phyloP scores from a whole-genome alignment of 2,888 invertebrate species.

The Leptopilina drosophilae region DNA sequence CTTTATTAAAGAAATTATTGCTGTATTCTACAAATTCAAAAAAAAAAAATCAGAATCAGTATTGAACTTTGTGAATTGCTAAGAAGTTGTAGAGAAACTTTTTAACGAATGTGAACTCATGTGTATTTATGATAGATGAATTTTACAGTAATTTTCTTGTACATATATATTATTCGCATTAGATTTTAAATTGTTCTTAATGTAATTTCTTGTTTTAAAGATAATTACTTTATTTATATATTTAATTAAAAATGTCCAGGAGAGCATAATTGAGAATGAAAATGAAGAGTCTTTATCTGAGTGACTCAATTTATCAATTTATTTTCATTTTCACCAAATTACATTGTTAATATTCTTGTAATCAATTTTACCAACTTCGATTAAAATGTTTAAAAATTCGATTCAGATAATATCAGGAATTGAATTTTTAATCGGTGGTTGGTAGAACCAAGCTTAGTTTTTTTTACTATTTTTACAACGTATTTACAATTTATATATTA shows the following conservation, averaged over 20 bases:
- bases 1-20: constrained; percentile 7
- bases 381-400: too few relatives aligned
- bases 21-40: not conserved
- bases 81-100: not conserved
- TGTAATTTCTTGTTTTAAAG: not conserved
- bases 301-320: too few relatives aligned
- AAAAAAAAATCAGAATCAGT: constrained; percentile 17
- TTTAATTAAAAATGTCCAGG: not conserved
- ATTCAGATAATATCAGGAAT: too few relatives aligned
- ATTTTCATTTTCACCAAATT: too few relatives aligned
- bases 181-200: constrained; percentile 3
- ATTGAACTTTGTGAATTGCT: constrained; percentile 28
- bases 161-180: constrained; percentile 18
- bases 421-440: too few relatives aligned
- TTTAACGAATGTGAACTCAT: constrained; percentile 21
- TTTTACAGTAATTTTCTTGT: constrained; percentile 24
- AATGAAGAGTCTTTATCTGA: not conserved
- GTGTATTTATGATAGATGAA: not conserved
- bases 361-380: too few relatives aligned
- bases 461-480: constrained; percentile 13
- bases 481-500: constrained; percentile 31
- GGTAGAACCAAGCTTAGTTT: not conserved
- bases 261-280: constrained; percentile 19
- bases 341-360: too few relatives aligned
- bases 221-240: constrained; percentile 7